Base-by-base conservation (phyloP, 2,113 vertebrate genomes). In the Dendropsophus ebraccatus region DNA sequence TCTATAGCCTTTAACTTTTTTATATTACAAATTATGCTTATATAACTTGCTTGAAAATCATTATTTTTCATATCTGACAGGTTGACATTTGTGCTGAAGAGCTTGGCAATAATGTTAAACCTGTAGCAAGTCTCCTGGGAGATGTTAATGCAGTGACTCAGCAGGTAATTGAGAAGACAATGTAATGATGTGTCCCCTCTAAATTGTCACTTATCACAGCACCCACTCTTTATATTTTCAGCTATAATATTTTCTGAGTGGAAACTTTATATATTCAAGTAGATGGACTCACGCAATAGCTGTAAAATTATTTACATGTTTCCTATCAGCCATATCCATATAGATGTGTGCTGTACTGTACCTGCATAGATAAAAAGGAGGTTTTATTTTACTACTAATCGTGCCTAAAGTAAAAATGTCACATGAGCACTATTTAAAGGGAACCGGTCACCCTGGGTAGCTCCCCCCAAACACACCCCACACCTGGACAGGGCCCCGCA, bases 31-130 rank as follows among this genome's bases (percentile, higher is more conserved):
- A 75, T 23, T 2, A 5, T 45, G 37, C 35, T n/a, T n/a, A 13
- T n/a, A 47, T 47, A 74, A 74, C 28, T 16, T 5, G 4, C 52
- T 12, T 50, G 14, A n/a, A n/a, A n/a, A n/a, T n/a, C n/a, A n/a
- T 11, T 21, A 35, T 77, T 87, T 84, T 32, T 62, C 89, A 85
- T 70, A 21, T 35, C 67, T 54, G 87, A 50, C 49, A 99, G 98
- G 90, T 99, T 88, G 98, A 99, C 89, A 94, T 98, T 88, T 98
- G 95, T 95, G 94, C 97, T 72, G 98, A 99, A 91, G 98, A 99
- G 91, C 88, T 99, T 87, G 97, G 96, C n/a, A 99, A 99, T 92
- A 99, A 99, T 3, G 95, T 99, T 69, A 96, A 81, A 80, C 96
- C 97, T 73, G 91, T 93, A 87, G 96, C 93, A 87, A 90, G 92